phyloP scores from a whole-genome alignment of 1,140 invertebrate genomes.

The Solen grandis region DNA sequence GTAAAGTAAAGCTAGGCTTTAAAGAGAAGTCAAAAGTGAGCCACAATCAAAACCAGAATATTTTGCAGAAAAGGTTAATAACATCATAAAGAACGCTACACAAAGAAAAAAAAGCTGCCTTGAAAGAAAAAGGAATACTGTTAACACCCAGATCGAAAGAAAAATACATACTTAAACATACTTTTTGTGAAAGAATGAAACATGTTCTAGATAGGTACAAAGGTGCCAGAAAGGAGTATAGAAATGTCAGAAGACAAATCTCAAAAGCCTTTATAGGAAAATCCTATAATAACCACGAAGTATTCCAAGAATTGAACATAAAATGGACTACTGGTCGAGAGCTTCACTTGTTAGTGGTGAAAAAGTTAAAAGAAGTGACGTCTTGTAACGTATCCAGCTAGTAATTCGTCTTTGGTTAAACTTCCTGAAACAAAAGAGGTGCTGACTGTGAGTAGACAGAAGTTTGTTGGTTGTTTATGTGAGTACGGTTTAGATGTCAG shows the following conservation, averaged over 20 bases:
- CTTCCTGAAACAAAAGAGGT: conserved; percentile 28
- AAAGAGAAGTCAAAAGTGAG: not conserved
- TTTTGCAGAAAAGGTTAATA: conserved; percentile 12
- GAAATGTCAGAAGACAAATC: not conserved
- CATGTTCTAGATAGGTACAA: not conserved
- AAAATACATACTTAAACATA: not conserved
- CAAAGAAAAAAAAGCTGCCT: conserved; percentile 1
- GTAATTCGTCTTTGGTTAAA: conserved; percentile 2
- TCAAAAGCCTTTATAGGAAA: not conserved
- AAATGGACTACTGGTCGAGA: conserved; percentile 28
- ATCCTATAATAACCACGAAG: not conserved
- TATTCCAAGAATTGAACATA: conserved; percentile 18
- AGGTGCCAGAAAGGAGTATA: not conserved
- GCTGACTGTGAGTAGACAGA: conserved; percentile 1
- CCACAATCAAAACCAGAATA: not conserved
- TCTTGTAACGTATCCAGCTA: not conserved
- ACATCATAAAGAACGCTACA: not conserved
- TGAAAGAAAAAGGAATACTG: not conserved
- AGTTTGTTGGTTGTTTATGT: conserved; percentile 31
- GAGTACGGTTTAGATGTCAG: conserved; percentile 48
- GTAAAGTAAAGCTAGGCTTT: not conserved
- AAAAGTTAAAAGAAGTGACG: conserved; percentile 6
- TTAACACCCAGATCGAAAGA: not conserved
- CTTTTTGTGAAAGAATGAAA: conserved; percentile 10
- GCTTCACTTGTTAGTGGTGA: not conserved